These are phyloP conservation scores for Acromyrmex echinatior DNA, from an alignment of 1,140 invertebrate genomes.

Conservation along the genomic window DNA sequence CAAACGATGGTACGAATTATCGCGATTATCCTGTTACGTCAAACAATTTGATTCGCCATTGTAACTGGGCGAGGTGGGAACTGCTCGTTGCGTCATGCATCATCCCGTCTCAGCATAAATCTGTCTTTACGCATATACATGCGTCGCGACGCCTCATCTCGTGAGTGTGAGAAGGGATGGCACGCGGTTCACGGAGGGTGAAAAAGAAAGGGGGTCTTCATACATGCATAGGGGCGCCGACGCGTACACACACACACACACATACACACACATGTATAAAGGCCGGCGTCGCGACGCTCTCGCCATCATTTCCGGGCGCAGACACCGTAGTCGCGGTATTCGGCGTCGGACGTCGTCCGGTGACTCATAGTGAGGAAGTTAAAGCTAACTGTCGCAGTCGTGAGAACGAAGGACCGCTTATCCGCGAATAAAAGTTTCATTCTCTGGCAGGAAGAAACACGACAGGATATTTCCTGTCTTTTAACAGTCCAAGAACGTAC, in stretches of 20 bases:
- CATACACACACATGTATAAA: constrained; percentile 76
- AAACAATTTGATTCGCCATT: constrained; percentile 34
- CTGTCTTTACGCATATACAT: neutral
- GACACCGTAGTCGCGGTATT: constrained; percentile 68
- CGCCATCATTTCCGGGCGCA: constrained; percentile 79
- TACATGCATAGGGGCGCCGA: constrained; percentile 48
- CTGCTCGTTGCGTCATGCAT: constrained; percentile 35
- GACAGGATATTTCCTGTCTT: neutral
- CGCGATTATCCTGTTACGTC: neutral
- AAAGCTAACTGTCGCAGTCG: neutral
- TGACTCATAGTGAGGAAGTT: neutral
- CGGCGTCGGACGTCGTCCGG: constrained; percentile 17
- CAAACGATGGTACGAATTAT: neutral
- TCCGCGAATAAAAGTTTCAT: neutral
- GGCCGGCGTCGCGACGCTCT: constrained; percentile 74
- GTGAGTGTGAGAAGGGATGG: neutral
- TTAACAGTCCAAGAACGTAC: neutral
- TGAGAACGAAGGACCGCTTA: neutral
- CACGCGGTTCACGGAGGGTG: neutral
- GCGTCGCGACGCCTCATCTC: neutral
- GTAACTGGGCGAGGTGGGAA: neutral
- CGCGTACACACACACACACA: constrained; percentile 62
- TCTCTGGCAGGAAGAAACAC: neutral
- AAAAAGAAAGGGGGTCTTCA: constrained; percentile 27
- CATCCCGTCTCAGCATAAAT: neutral